Evolutionary conservation across 2,113 vertebrate genomes (phyloP), one percentile per base, ranked within the genome.

Genomic region (Hyla sarda): DNA sequence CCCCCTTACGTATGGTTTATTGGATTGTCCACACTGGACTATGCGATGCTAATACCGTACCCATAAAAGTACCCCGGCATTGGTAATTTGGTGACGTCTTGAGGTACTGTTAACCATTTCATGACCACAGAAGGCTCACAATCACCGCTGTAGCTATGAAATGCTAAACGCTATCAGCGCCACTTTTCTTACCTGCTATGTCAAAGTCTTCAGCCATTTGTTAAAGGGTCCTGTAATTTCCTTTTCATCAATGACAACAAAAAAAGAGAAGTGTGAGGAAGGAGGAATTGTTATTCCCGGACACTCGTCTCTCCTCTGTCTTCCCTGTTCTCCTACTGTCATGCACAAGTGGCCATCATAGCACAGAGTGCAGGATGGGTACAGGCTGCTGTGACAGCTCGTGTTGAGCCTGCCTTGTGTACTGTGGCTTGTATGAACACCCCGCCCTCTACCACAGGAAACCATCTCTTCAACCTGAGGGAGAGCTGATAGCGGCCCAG

Each of bases 201-300:
- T 87, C 85, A 82, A 87, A 87, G 65, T 87, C 85, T 62, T 87
- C 85, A 37, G 85, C 85, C 85, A 87, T 87, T 60, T 74, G 77
- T 56, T 58, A 50, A 28, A 65, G 50, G 62, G 37, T 56, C 52
- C 37, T 73, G 50, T 3, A 56, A 47, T 45, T 80, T 56, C 25
- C 84, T 58, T 80, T 10, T 60, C 84, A 86, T 71, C 28, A 37
- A 67, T 62, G 34, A 32, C 11, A 62, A 58, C 2, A 13, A 69
- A n/a, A n/a, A n/a, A n/a, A n/a, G n/a, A n/a, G n/a, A n/a, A 12
- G 28, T 23, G 9, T 19, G n/a, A 76, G 83, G 48, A 65, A 25
- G 56, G 1, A 50, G 30, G 56, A 16, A 45, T 21, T 60, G 16
- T 47, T 71, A 21, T 62, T 23, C 17, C 17, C 47, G 16, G 67